phyloP scores from a whole-genome alignment of 2,113 vertebrate species.

The Pomatostomus ruficeps region DNA sequence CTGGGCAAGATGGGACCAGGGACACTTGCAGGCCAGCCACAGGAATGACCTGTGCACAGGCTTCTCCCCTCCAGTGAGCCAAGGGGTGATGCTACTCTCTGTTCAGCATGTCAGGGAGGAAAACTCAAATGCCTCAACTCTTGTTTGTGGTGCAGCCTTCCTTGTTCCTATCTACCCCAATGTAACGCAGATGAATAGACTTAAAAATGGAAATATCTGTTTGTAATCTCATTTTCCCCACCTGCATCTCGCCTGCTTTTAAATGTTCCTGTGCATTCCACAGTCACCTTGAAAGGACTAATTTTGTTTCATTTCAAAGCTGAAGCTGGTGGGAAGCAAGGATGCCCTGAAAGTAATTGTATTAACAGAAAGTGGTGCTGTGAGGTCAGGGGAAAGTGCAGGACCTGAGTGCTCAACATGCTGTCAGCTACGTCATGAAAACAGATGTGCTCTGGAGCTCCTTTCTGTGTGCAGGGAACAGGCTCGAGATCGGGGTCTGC shows the following conservation, averaged over 20 bases:
- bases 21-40: neutral
- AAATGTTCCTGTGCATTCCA: neutral
- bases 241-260: neutral
- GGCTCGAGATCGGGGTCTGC: neutral
- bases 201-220: neutral
- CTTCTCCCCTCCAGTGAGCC: neutral
- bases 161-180: neutral
- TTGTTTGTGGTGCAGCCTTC: neutral
- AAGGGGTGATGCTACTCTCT: neutral
- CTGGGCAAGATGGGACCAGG: neutral
- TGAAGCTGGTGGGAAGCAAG: neutral
- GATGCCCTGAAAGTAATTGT: neutral
- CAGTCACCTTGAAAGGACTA: neutral
- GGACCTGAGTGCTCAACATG: neutral
- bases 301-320: neutral
- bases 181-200: neutral
- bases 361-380: slow-evolving; percentile 3
- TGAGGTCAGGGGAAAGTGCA: slow-evolving; percentile 6
- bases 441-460: neutral
- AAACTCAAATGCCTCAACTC: neutral
- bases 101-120: neutral
- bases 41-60: neutral
- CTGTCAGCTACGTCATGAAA: neutral
- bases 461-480: neutral
- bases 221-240: neutral